Conservation (phyloP, 2,797 vertebrate species). For the Leptoclinus maculatus region DNA sequence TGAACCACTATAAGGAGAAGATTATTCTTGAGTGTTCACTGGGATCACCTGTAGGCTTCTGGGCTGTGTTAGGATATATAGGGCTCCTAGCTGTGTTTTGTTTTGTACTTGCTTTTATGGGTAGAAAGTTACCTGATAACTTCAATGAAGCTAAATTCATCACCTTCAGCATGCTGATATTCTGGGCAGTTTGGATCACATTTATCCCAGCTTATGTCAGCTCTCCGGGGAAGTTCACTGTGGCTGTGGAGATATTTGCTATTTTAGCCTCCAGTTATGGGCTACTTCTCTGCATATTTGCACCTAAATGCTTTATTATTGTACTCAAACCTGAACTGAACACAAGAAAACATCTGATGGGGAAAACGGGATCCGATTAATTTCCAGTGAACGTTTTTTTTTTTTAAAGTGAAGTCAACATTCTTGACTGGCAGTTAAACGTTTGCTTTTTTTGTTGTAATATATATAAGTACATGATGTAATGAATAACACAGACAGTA, state of each 20-base stretch:
- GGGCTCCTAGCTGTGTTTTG: constrained; percentile 75
- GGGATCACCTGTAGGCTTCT: constrained; percentile 77
- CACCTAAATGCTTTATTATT: constrained; percentile 81
- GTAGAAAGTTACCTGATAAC: constrained; percentile 78
- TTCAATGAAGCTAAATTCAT: constrained; percentile 82
- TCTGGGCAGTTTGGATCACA: constrained; percentile 81
- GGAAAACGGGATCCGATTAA: constrained; percentile 22
- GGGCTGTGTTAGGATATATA: constrained; percentile 81
- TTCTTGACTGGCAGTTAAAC: neutral
- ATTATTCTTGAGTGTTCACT: constrained; percentile 79
- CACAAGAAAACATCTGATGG: constrained; percentile 79
- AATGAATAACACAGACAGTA: neutral
- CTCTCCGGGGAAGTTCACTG: constrained; percentile 81
- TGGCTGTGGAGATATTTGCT: constrained; percentile 83
- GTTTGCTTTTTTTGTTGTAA: no score
- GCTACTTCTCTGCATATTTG: constrained; percentile 81
- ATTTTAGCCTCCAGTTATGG: constrained; percentile 82
- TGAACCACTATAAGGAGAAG: constrained; percentile 70
- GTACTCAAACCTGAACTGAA: constrained; percentile 78
- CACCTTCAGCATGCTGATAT: constrained; percentile 83
- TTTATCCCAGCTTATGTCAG: constrained; percentile 84
- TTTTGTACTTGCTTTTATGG: constrained; percentile 80
- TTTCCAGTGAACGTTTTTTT: neutral
- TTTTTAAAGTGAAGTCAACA: neutral
- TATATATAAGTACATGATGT: neutral